Evolutionary conservation across 2,888 invertebrate species (phyloP), one percentile per base, ranked within the genome.

Genomic region (Himalopsyche anomala): DNA sequence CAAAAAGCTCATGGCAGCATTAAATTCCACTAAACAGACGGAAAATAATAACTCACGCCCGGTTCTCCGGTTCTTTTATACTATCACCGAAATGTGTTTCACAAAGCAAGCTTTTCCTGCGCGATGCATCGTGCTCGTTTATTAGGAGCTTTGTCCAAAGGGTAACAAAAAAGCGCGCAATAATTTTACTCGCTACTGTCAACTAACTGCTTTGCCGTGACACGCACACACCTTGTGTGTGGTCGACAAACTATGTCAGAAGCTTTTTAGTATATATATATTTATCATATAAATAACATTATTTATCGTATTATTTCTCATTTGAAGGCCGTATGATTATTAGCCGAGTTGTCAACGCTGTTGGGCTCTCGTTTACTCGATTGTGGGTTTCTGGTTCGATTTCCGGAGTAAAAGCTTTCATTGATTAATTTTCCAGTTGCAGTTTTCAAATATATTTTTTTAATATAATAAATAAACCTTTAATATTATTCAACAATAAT

Each of bases 81-180:
- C 74, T 74, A 74, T 74, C 74, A 74, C 74, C 74, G 74, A 74
- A 74, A 74, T 74, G 74, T 74, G 74, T 74, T 74, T 11, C 74
- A 74, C 74, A 74, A 74, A 74, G 74, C 74, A 74, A 80, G 80
- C 80, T 45, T 80, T 80, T 80, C 51, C 74, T 74, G 74, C 74
- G 74, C 74, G 36, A 74, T 74, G 74, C 80, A 51, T 80, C 42
- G 80, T 28, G 19, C 45, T 80, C 80, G 42, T 51, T 42, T 80
- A 80, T 51, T 42, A 42, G 45, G 80, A 42, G 80, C 80, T 80
- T 80, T 80, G 80, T 80, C 51, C 45, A 80, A 80, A 51, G 19
- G 80, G 80, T 42, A 80, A 28, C 80, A 80, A 80, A 80, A 80
- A 80, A 80, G 45, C 80, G 36, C 51, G 51, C 80, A 42, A 80